A percentile compares a stretch with the other conserved stretches of the same genome.
Evolutionary conservation across 2,113 vertebrate species (phyloP).

Genomic region (Marcusenius ussheri): DNA sequence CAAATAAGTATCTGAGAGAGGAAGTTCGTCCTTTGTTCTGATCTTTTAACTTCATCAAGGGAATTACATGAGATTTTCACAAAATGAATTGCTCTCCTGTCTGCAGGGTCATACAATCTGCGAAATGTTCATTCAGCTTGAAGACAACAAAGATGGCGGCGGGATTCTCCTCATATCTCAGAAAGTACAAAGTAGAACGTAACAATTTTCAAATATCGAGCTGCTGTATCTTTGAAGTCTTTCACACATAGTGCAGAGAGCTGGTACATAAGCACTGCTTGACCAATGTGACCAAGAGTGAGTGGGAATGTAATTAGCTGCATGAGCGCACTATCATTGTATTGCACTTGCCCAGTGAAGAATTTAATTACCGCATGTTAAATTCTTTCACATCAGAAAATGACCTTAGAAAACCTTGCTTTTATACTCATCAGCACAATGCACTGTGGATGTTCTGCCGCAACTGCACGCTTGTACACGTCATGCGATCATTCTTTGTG

Average conservation of each 20-base stretch:
- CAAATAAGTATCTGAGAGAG: not conserved
- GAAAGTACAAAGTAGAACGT: not conserved
- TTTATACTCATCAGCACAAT: slow-evolving; percentile 1
- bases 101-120: slow-evolving; percentile 15
- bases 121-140: not conserved
- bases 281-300: slow-evolving; percentile 28
- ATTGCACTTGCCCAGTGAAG: slow-evolving; percentile 52
- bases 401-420: not conserved
- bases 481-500: not conserved
- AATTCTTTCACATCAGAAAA: slow-evolving; percentile 40
- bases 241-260: slow-evolving; percentile 35
- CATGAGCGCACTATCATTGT: slow-evolving; percentile 61
- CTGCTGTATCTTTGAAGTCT: slow-evolving; percentile 16
- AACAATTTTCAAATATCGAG: not conserved
- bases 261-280: slow-evolving; percentile 30
- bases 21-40: slow-evolving; percentile 27
- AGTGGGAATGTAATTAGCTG: slow-evolving; percentile 60
- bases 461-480: not conserved
- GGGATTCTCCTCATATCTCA: not conserved
- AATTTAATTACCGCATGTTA: slow-evolving; percentile 57
- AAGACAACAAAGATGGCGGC: not conserved
- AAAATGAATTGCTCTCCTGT: not conserved
- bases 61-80: slow-evolving; percentile 24
- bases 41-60: slow-evolving; percentile 37
- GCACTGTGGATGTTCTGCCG: not conserved